A percentile compares a stretch with the other conserved stretches of the same genome.
Evolutionary conservation across 2,797 vertebrate species (phyloP).

Genomic region (Carduelis carduelis): DNA sequence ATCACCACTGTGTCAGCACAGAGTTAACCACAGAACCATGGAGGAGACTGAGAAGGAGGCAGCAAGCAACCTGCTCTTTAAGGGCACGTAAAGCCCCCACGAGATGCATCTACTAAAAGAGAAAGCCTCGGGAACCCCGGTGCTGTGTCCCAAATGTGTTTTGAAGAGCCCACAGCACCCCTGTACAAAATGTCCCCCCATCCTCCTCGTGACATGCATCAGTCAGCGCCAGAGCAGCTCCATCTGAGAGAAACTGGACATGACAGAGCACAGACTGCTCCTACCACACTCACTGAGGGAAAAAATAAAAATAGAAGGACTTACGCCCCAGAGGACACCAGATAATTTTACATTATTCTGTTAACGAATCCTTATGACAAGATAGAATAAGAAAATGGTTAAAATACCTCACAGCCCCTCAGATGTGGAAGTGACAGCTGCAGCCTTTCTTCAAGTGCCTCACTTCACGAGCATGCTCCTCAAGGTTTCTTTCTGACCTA

Average conservation of each 20-base stretch:
- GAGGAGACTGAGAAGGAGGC: background rate
- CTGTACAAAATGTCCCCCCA: conserved; percentile 11
- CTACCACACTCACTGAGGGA: background rate
- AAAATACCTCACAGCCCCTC: conserved; percentile 53
- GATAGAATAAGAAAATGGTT: background rate
- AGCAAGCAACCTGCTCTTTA: background rate
- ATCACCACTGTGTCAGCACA: background rate
- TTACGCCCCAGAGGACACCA: background rate
- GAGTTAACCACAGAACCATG: background rate
- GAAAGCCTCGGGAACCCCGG: background rate
- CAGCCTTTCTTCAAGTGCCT: conserved; percentile 2
- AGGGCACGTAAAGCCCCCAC: accelerated
- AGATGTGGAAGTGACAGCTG: conserved; percentile 23
- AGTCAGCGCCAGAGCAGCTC: background rate
- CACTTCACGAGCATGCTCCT: conserved; percentile 24
- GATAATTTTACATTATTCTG: background rate
- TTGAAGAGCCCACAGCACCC: background rate
- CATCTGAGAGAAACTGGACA: background rate
- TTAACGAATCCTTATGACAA: background rate
- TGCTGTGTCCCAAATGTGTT: background rate
- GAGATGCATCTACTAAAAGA: background rate
- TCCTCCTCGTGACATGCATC: accelerated
- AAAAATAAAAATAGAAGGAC: background rate
- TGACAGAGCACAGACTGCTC: background rate
- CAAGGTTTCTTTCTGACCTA: conserved; percentile 7